phyloP scores from a whole-genome alignment of 2,113 vertebrate genomes.

The Dasyurus viverrinus region DNA sequence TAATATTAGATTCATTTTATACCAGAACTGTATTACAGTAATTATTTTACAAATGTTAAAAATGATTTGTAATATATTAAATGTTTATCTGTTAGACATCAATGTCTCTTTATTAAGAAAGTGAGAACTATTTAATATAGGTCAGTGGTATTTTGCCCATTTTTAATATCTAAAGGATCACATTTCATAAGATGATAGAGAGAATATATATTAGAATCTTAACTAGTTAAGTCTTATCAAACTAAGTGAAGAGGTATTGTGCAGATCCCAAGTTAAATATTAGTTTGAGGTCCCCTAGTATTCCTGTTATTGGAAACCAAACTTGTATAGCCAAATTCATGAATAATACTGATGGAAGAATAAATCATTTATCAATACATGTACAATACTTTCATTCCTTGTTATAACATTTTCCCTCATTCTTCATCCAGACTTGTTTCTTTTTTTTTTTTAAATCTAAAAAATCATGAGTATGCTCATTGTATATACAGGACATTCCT shows the following conservation, averaged over 20 bases:
- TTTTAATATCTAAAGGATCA: constrained; percentile 55
- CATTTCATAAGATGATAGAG: constrained; percentile 26
- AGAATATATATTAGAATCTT: constrained; percentile 33
- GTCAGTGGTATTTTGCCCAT: constrained; percentile 54
- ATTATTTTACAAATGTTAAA: constrained; percentile 61
- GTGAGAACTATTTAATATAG: constrained; percentile 21
- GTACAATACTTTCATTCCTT: constrained; percentile 27
- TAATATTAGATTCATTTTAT: constrained; percentile 69
- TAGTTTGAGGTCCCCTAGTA: background rate
- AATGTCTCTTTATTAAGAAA: constrained; percentile 50
- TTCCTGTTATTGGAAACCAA: constrained; percentile 21
- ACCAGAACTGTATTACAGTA: constrained; percentile 52
- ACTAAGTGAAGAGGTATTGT: constrained; percentile 4
- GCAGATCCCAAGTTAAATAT: constrained; percentile 11
- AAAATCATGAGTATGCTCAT: constrained; percentile 14
- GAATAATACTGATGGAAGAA: constrained; percentile 1
- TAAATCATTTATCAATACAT: constrained; percentile 17
- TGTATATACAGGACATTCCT: constrained; percentile 4
- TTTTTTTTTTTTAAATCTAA: constrained; percentile 18
- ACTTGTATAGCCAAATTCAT: background rate
- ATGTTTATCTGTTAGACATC: constrained; percentile 44
- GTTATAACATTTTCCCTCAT: background rate
- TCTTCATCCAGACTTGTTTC: constrained; percentile 12
- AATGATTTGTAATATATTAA: constrained; percentile 63
- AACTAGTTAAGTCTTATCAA: constrained; percentile 35